Evolutionary conservation across 1,140 invertebrate genomes (phyloP), one percentile per base, ranked within the genome.

Genomic region (Scylla paramamosain): DNA sequence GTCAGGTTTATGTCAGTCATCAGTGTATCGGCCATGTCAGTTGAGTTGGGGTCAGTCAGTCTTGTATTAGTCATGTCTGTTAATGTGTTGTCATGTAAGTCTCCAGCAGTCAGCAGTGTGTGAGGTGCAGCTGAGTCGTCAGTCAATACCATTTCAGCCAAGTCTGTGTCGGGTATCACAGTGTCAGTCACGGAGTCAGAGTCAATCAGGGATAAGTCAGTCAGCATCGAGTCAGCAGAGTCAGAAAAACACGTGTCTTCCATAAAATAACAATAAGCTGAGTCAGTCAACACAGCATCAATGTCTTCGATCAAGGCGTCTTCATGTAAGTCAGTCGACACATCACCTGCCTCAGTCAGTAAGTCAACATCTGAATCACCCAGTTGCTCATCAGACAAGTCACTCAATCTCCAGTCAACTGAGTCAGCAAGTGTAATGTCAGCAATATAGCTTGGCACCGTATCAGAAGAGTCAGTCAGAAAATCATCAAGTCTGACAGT

Each of bases 111-210:
- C 31, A 83, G 16, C 25, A 46, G 31, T 29, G 31, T 83, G 91
- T 92, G 29, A 92, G 10, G 31, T n/a, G n/a, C 7, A 25, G 4
- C 3, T 82, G 0, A 46, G 7, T 10, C 77, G 31, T 83, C 91
- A 92, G 77, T 82, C 77, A 92, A 25, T 4, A n/a, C 46, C 52
- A 59, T 59, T 59, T 91, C 89, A 91, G 89, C 28, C n/a, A 48
- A 48, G 10, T 14, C 4, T 28, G 10, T 32, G 31, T 88, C 90
- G 59, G n/a, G 16, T 45, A 67, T 67, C 31, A 32, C 59, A 8
- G 4, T 77, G 52, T 91, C 90, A 91, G 90, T 67, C 46, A 67
- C 1, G 48, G n/a, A 67, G 89, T 67, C 29, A 32, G 67, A 92
- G 91, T 82, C 91, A 92, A 29, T 82, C 4, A 32, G 52, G 0